Evolutionary conservation across 2,113 vertebrate species (phyloP).

Genomic region (Ciconia boyciana): DNA sequence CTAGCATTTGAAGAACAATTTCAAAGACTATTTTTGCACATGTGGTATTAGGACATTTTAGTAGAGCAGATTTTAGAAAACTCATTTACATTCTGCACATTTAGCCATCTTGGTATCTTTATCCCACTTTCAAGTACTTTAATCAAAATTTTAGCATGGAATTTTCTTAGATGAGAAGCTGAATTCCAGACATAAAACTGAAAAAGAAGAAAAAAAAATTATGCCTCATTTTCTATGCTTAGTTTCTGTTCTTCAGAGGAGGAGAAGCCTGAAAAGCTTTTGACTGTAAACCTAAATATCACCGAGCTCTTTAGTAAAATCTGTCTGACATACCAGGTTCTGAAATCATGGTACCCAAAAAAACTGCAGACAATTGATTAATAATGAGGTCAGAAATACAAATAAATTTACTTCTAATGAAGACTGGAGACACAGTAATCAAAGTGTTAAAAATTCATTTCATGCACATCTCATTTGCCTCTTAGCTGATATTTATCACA

Average conservation of each 20-base stretch:
- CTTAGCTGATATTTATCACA: conserved; percentile 90
- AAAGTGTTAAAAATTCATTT: conserved; percentile 82
- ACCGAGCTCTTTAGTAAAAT: conserved; percentile 29
- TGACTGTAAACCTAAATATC: conserved; percentile 43
- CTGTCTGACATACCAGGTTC: conserved; percentile 18
- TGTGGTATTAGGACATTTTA: background rate
- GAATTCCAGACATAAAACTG: background rate
- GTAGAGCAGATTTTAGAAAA: background rate
- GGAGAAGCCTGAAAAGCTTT: conserved; percentile 32
- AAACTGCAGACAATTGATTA: conserved; percentile 53
- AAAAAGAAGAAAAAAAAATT: background rate
- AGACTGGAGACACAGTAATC: conserved; percentile 75
- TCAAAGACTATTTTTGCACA: background rate
- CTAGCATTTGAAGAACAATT: conserved; percentile 17
- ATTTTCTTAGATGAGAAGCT: background rate
- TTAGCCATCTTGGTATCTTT: background rate
- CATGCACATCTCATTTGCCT: conserved; percentile 80
- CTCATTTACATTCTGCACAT: background rate
- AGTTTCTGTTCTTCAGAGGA: conserved; percentile 28
- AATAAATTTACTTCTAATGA: conserved; percentile 77
- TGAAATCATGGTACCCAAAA: conserved; percentile 53
- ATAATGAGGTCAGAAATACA: conserved; percentile 75
- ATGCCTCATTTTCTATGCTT: conserved; percentile 1
- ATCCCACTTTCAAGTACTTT: background rate
- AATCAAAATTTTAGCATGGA: background rate